phyloP scores from a whole-genome alignment of 2,888 invertebrate species.

The Nasonovia ribisnigri region DNA sequence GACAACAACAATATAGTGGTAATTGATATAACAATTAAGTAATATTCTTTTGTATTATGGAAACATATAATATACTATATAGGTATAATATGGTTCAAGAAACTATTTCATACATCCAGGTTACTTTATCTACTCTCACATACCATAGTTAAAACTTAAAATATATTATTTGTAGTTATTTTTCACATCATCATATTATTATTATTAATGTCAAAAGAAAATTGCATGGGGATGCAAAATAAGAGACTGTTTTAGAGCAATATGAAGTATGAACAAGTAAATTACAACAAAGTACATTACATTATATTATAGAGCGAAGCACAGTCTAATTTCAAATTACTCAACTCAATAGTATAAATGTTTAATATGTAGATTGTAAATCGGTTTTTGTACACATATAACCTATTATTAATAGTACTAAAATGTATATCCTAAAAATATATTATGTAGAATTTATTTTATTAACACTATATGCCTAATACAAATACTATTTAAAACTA shows the following conservation, averaged over 20 bases:
- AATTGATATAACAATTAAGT: background rate
- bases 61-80: background rate
- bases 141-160: background rate
- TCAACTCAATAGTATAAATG: too few species aligned
- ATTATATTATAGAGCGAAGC: background rate
- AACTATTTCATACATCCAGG: background rate
- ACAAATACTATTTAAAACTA: background rate
- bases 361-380: too few species aligned
- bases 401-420: too few species aligned
- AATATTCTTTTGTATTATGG: background rate
- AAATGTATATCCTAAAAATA: background rate
- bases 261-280: background rate
- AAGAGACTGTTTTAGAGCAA: background rate
- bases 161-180: background rate
- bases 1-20: background rate
- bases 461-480: background rate
- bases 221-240: background rate
- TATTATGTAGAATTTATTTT: background rate
- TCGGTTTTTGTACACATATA: too few species aligned
- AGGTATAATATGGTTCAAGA: background rate
- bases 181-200: background rate
- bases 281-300: background rate
- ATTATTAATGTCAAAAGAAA: background rate
- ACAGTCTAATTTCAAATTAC: background rate
- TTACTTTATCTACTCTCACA: background rate